phyloP scores from a whole-genome alignment of 2,888 invertebrate genomes.

The Drosophila robusta region DNA sequence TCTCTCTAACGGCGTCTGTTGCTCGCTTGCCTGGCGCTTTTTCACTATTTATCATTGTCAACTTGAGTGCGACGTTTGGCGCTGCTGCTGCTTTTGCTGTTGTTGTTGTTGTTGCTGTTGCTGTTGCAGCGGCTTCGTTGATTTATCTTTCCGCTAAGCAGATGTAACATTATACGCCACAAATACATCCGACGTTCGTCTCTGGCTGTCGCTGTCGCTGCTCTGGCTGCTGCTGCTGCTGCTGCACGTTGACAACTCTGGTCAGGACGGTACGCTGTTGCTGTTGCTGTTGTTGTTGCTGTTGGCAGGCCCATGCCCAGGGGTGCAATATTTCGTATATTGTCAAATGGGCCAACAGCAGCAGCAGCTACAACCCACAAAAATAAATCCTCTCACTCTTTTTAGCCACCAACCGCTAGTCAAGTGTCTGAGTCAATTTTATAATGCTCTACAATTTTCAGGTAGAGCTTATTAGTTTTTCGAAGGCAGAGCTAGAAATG shows the following conservation, averaged over 20 bases:
- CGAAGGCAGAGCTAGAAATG: neutral
- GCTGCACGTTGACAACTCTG: conserved; percentile 69
- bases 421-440: conserved; percentile 59
- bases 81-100: conserved; percentile 58
- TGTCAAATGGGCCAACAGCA: conserved; percentile 71
- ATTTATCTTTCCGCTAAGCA: conserved; percentile 81
- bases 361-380: conserved; percentile 42
- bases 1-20: conserved; percentile 42
- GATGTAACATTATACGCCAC: conserved; percentile 81
- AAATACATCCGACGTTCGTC: conserved; percentile 78
- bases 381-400: conserved; percentile 49
- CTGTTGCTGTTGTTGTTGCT: neutral
- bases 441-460: conserved; percentile 8
- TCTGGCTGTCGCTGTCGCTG: conserved; percentile 35
- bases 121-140: conserved; percentile 60
- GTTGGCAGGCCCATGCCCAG: conserved; percentile 59
- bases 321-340: conserved; percentile 80
- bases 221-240: conserved; percentile 24
- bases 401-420: conserved; percentile 22
- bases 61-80: conserved; percentile 80
- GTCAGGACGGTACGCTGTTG: conserved; percentile 40
- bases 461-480: conserved; percentile 12
- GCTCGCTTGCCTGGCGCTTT: conserved; percentile 73
- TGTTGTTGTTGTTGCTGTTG: conserved; percentile 28
- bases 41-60: conserved; percentile 81